Conservation (phyloP, 1,140 invertebrate genomes). For the Calliphora vicina region DNA sequence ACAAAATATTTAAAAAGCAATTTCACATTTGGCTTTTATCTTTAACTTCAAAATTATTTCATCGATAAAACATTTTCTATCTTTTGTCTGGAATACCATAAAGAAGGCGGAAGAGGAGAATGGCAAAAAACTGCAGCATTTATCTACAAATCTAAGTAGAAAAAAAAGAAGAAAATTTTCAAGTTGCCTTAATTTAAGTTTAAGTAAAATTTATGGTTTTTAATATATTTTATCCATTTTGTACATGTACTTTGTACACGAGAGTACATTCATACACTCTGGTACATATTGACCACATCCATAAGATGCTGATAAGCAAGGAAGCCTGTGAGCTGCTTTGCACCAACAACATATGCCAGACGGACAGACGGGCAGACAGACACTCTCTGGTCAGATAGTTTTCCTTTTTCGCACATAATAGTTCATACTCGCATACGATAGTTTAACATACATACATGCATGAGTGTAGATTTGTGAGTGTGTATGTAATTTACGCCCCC, state of each 20-base stretch:
- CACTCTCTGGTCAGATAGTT: not conserved
- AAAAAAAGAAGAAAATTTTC: not conserved
- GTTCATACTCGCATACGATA: not conserved
- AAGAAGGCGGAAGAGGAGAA: not conserved
- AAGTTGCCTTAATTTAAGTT: conserved; percentile 20
- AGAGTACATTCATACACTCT: no score
- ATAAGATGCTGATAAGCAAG: conserved; percentile 25
- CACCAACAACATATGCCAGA: not conserved
- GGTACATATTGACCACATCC: conserved; percentile 11
- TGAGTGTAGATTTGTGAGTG: not conserved
- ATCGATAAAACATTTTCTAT: not conserved
- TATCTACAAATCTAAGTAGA: not conserved
- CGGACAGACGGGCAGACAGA: not conserved
- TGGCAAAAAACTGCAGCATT: not conserved
- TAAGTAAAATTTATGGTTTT: conserved; percentile 31
- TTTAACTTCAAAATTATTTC: not conserved
- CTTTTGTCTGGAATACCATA: not conserved
- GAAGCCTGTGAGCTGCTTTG: not conserved
- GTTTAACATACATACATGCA: not conserved
- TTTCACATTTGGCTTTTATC: not conserved
- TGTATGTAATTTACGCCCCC: not conserved
- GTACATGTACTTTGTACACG: not conserved
- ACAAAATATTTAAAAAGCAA: no score
- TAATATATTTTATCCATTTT: conserved; percentile 13
- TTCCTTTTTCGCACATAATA: conserved; percentile 1